Conservation (phyloP, 2,113 vertebrate genomes). For the Rallus limicola region DNA sequence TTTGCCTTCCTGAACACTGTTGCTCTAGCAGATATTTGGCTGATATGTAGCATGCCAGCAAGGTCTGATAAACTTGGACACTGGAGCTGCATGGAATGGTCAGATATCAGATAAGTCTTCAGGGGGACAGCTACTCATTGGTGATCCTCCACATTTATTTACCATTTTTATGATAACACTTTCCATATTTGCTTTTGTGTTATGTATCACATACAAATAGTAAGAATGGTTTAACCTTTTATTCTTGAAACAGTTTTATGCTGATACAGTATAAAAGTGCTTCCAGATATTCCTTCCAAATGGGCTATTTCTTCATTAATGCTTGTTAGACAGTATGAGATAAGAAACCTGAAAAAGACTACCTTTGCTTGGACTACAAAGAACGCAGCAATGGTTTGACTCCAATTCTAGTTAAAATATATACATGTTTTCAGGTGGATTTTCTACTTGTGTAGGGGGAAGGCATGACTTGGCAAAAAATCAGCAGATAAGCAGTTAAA, state of each 20-base stretch:
- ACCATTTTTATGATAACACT: neutral
- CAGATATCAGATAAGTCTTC: neutral
- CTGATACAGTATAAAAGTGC: neutral
- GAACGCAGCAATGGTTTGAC: neutral
- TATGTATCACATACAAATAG: neutral
- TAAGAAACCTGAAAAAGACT: neutral
- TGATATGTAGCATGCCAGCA: fast-evolving
- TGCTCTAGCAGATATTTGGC: neutral
- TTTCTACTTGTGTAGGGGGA: neutral
- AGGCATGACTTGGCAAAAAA: neutral
- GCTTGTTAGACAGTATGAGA: neutral
- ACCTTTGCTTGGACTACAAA: neutral
- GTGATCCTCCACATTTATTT: neutral
- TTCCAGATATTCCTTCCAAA: neutral
- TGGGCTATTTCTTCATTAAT: neutral
- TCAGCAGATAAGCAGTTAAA: neutral
- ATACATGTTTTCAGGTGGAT: neutral
- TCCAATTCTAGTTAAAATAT: neutral
- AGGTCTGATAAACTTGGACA: neutral
- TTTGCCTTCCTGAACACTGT: neutral
- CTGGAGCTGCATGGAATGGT: neutral
- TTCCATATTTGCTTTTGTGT: neutral
- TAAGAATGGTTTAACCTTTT: neutral
- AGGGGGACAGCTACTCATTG: neutral
- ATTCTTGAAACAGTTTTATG: neutral